phyloP scores from a whole-genome alignment of 1,140 invertebrate genomes.

The Hesperophylax magnus region DNA sequence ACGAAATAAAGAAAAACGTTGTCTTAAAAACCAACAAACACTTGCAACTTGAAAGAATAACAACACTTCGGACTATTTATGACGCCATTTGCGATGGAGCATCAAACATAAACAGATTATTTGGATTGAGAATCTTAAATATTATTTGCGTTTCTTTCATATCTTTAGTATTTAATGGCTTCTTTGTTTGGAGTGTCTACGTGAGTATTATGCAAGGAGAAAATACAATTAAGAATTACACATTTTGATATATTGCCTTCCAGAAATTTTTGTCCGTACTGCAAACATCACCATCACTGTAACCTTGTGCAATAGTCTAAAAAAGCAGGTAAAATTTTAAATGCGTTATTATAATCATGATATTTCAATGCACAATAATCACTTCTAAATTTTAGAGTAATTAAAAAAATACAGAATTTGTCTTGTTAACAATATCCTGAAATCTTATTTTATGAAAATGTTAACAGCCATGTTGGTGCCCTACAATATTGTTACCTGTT shows the following conservation, averaged over 20 bases:
- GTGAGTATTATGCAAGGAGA: neutral
- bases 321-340: conserved; percentile 26
- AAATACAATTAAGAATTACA: neutral
- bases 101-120: neutral
- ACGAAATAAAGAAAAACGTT: neutral
- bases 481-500: too few species aligned
- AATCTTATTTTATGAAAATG: too few species aligned
- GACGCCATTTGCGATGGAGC: conserved; percentile 1
- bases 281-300: neutral
- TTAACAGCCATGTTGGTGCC: too few species aligned
- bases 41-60: conserved; percentile 10
- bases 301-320: neutral
- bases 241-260: neutral
- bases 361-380: too few species aligned
- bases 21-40: neutral
- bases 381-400: too few species aligned
- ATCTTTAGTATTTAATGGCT: conserved; percentile 13
- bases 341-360: too few species aligned
- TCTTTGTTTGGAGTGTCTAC: neutral
- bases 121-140: neutral
- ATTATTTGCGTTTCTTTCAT: neutral
- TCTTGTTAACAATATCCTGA: too few species aligned
- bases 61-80: conserved; percentile 59
- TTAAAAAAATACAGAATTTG: too few species aligned
- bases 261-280: neutral